These are phyloP conservation scores for Saccostrea cuccullata DNA, from an alignment of 1,140 invertebrate genomes.

Conservation along the genomic window DNA sequence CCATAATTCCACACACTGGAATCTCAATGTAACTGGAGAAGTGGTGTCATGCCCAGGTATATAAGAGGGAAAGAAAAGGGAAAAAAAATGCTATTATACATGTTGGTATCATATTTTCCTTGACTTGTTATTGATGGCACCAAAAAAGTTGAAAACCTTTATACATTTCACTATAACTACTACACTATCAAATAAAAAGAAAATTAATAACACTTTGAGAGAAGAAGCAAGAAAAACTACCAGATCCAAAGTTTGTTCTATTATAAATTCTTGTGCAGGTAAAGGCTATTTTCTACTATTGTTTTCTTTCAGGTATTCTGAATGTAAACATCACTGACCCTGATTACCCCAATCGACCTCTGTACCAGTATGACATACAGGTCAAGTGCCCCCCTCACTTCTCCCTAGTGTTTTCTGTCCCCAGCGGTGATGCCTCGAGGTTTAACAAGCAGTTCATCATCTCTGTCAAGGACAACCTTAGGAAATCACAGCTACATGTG, in stretches of 20 bases:
- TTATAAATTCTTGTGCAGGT: too few species aligned
- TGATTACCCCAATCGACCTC: conserved; percentile 55
- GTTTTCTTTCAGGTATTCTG: conserved; percentile 60
- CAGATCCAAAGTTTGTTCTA: too few species aligned
- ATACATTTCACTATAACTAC: background rate
- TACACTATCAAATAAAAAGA: background rate
- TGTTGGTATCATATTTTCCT: too few species aligned
- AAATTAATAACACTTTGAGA: background rate
- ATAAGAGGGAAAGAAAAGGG: too few species aligned
- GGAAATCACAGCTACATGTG: conserved; percentile 59
- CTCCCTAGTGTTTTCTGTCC: conserved; percentile 62
- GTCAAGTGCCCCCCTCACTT: conserved; percentile 67
- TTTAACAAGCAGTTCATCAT: conserved; percentile 64
- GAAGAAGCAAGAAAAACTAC: background rate
- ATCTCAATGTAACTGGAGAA: conserved; percentile 59
- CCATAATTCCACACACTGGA: conserved; percentile 65
- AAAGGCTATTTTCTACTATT: too few species aligned
- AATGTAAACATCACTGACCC: conserved; percentile 64
- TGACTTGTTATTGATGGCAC: background rate
- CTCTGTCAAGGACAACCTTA: conserved; percentile 55
- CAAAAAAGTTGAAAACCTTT: background rate
- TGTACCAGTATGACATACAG: conserved; percentile 64
- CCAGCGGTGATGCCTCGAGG: conserved; percentile 60
- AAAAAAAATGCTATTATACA: too few species aligned
- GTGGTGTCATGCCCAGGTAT: conserved; percentile 65